Base-by-base conservation (phyloP, 2,797 vertebrate species). In the Catamblyrhynchus diadema region DNA sequence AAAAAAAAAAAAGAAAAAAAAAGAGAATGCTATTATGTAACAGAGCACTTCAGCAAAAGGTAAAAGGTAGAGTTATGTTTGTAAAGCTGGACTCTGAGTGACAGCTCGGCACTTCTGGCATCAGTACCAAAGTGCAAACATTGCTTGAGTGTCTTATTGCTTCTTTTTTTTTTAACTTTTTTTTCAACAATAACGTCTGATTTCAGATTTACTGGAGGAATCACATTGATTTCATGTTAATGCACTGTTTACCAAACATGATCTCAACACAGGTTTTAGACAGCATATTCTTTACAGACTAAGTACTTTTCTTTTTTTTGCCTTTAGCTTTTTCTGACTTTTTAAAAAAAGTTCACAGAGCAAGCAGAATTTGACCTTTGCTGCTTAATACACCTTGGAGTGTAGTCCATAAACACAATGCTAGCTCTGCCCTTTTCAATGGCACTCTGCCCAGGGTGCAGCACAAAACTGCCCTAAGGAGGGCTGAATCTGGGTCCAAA, bases 351-450 rank as follows among this genome's bases (percentile, higher is more conserved):
- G 33, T 6, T 66, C 69, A 83, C 6, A 59, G 32, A 84, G 33
- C 24, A 83, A 86, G 54, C 32, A 73, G 70, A 60, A 51, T 69
- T 86, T 6, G 44, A 88, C 62, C 84, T 93, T 39, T 67, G 70
- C 59, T 92, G 51, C 37, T 84, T 73, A 66, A 57, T 59, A 83
- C 59, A 93, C 23, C 19, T 94, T 59, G 44, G 35, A 78, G 35
- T 18, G 27, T 51, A 86, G 65, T 72, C 54, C 66, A 77, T 60
- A 90, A 90, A 90, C 47, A 70, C n/a, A 91, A 1, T 2, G 8
- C 56, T 47, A 81, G 51, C 33, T 88, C 67, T 93, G 70, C 62
- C 66, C 77, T 73, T 90, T 66, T 64, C 80, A 90, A 94, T 93
- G 81, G 53, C 60, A 57, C 28, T 72, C 51, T 91, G 59, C 73